These are phyloP conservation scores for Drosophila vallismaia DNA, from an alignment of 2,888 invertebrate species.

Conservation along the genomic window DNA sequence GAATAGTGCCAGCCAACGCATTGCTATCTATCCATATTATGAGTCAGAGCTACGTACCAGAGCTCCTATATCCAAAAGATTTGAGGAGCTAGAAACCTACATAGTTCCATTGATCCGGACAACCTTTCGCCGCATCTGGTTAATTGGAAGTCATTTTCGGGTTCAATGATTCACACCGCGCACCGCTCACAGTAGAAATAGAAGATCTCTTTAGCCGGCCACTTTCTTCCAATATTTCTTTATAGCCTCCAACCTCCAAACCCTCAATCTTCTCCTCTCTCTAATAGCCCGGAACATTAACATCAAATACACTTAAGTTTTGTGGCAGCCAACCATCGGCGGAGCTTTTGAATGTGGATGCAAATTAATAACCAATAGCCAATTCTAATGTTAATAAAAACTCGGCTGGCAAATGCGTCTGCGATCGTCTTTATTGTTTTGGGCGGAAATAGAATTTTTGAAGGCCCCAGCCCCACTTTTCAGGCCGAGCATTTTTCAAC, in stretches of 20 bases:
- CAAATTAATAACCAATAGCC: slow-evolving; percentile 74
- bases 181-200: slow-evolving; percentile 1
- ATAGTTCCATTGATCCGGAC: slow-evolving; percentile 22
- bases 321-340: slow-evolving; percentile 36
- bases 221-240: slow-evolving; percentile 60
- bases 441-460: slow-evolving; percentile 67
- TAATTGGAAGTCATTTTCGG: slow-evolving; percentile 55
- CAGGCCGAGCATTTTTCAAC: slow-evolving; percentile 28
- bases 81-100: not conserved
- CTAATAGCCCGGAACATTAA: slow-evolving; percentile 11
- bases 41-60: slow-evolving; percentile 19
- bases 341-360: slow-evolving; percentile 67
- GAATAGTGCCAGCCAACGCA: slow-evolving; percentile 36
- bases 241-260: not conserved
- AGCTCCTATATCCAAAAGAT: not conserved
- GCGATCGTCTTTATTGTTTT: slow-evolving; percentile 36
- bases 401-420: slow-evolving; percentile 17
- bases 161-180: slow-evolving; percentile 26
- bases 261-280: slow-evolving; percentile 1
- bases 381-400: slow-evolving; percentile 67
- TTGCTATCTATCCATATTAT: not conserved
- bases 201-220: slow-evolving; percentile 15
- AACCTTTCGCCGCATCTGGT: slow-evolving; percentile 42
- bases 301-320: slow-evolving; percentile 23
- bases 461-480: slow-evolving; percentile 52